A percentile compares a stretch with the other conserved stretches of the same genome.
phyloP scores from a whole-genome alignment of 2,888 invertebrate genomes.

The Drosophila nigritarsus region DNA sequence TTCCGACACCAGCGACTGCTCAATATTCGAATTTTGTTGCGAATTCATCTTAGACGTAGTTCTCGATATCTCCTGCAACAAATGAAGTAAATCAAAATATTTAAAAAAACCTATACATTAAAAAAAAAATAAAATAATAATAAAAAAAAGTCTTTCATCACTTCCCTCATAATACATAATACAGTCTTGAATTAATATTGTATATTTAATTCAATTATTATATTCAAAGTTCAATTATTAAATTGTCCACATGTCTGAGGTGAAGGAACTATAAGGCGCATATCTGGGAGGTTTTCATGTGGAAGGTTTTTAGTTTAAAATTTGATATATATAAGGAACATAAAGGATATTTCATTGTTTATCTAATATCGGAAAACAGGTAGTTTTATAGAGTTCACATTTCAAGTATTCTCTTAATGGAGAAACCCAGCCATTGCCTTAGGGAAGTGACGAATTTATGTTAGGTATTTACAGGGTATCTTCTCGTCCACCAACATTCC shows the following conservation, averaged over 20 bases:
- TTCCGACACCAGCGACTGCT: constrained; percentile 67
- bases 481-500: background rate
- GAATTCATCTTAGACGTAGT: constrained; percentile 63
- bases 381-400: background rate
- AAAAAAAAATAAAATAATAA: background rate
- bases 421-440: background rate
- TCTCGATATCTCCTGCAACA: constrained; percentile 25
- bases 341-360: background rate
- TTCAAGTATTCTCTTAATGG: background rate
- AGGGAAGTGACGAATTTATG: background rate
- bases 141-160: background rate
- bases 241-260: too few species aligned
- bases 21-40: constrained; percentile 70
- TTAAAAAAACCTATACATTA: background rate
- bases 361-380: background rate
- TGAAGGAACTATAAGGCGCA: background rate
- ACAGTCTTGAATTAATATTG: background rate
- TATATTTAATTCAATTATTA: background rate
- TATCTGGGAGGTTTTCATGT: background rate
- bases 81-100: constrained; percentile 10
- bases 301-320: background rate
- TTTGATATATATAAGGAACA: background rate
- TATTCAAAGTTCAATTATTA: background rate
- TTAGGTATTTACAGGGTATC: background rate
- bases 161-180: background rate